These are phyloP conservation scores for Microtus pennsylvanicus DNA, from an alignment of 2,113 vertebrate species.

Conservation along the genomic window DNA sequence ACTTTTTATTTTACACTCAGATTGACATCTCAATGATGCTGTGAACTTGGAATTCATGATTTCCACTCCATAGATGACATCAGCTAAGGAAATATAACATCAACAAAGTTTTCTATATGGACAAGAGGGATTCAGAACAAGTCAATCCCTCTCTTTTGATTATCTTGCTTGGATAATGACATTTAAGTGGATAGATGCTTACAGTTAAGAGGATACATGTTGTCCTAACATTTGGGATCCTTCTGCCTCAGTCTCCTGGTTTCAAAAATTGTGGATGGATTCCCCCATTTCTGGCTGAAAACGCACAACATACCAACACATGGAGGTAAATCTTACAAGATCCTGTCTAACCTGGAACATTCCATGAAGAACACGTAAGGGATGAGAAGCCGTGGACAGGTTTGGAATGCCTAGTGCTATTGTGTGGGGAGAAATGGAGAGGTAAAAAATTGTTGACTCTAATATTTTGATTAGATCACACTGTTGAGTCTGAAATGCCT, in stretches of 20 bases:
- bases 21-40: not conserved
- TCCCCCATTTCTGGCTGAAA: not conserved
- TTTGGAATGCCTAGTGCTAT: not conserved
- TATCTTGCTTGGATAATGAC: not conserved
- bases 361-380: not conserved
- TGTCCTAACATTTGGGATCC: too few relatives aligned
- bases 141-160: not conserved
- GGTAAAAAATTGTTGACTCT: not conserved
- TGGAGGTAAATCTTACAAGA: not conserved
- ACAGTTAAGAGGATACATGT: not conserved
- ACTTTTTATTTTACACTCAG: not conserved
- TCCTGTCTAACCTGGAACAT: not conserved
- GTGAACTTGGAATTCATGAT: not conserved
- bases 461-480: not conserved
- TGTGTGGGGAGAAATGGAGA: not conserved
- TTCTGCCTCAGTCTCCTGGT: not conserved
- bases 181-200: not conserved
- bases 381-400: not conserved
- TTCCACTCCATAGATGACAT: not conserved
- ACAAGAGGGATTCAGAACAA: not conserved
- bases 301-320: not conserved
- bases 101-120: not conserved
- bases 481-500: conserved; percentile 38
- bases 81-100: not conserved
- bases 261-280: not conserved